Evolutionary conservation across 2,113 vertebrate genomes (phyloP), one percentile per base, ranked within the genome.

Genomic region (Rhombomys opimus): DNA sequence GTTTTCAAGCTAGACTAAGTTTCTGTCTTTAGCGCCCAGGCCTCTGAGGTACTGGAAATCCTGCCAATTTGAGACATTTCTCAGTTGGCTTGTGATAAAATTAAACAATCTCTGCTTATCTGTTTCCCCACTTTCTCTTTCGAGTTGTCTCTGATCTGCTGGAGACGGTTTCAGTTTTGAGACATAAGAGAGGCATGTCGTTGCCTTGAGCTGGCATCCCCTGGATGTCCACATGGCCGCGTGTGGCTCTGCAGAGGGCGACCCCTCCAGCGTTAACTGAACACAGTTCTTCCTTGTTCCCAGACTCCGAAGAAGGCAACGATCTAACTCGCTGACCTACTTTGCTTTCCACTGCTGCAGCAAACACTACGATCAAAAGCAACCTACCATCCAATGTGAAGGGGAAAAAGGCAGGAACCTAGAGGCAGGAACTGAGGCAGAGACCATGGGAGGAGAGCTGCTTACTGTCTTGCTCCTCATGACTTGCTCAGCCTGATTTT

Each of bases 11-110:
- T 73, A 57, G 41, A 89, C 54, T 41, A 20, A 25, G n/a, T 41
- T 70, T 73, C 46, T 90, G 35, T 90, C 86, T 54, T 77, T 25
- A 89, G 72, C 9, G 0, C 4, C 54, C 18, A 7, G 68, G 84
- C 72, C 63, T 72, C 63, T 54, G 38, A 73, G 90, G 82, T 23
- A 2, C 41, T 35, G 63, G 76, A 91, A 84, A 54, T 65, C 72
- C 89, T 86, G 35, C 54, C 70, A 59, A 46, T 76, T 70, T 18
- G 1, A 76, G 81, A 75, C 35, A 12, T 76, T 73, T 76, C 65
- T 73, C 70, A 17, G 78, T 38, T 57, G 85, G 54, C 68, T 95
- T 65, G 22, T 35, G 50, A 81, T 72, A 87, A 90, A 93, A 87
- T 75, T 50, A 70, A 35, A 90, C 4, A 3, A 13, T 82, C 65